Conservation (phyloP, 2,888 invertebrate species). For the Cheilosia vulpina region DNA sequence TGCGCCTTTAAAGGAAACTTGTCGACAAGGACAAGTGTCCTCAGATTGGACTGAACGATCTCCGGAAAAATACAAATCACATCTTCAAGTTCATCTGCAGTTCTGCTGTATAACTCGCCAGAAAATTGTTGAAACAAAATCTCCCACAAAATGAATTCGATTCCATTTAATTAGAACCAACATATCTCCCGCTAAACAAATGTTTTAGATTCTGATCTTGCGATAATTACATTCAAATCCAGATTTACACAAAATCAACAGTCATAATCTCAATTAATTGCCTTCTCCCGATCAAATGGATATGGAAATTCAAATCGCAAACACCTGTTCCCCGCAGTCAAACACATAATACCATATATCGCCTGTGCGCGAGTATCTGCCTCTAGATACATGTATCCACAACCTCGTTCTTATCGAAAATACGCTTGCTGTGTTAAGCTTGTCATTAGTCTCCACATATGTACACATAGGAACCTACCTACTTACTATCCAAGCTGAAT, state of each 20-base stretch:
- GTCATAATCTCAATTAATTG: slow-evolving; percentile 27
- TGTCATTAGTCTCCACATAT: neutral
- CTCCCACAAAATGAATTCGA: neutral
- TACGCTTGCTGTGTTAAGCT: neutral
- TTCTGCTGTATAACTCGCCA: no score
- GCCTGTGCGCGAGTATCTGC: neutral
- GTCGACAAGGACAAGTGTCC: no score
- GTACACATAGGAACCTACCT: neutral
- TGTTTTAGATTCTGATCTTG: slow-evolving; percentile 12
- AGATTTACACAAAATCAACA: slow-evolving; percentile 18
- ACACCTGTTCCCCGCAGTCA: slow-evolving; percentile 39
- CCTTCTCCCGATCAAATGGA: neutral
- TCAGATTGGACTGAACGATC: no score
- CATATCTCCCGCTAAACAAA: neutral
- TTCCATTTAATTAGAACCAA: slow-evolving; percentile 2
- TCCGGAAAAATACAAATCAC: no score
- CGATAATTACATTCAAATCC: slow-evolving; percentile 11
- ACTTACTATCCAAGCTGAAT: slow-evolving; percentile 6
- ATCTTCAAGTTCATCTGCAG: no score
- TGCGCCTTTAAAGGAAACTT: no score
- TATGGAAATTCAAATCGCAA: slow-evolving; percentile 20
- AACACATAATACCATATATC: slow-evolving; percentile 5
- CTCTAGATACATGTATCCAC: neutral
- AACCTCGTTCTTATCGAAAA: slow-evolving; percentile 2
- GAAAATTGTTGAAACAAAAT: no score